Conservation (phyloP, 2,888 invertebrate genomes). For the Drosophila pullipes region DNA sequence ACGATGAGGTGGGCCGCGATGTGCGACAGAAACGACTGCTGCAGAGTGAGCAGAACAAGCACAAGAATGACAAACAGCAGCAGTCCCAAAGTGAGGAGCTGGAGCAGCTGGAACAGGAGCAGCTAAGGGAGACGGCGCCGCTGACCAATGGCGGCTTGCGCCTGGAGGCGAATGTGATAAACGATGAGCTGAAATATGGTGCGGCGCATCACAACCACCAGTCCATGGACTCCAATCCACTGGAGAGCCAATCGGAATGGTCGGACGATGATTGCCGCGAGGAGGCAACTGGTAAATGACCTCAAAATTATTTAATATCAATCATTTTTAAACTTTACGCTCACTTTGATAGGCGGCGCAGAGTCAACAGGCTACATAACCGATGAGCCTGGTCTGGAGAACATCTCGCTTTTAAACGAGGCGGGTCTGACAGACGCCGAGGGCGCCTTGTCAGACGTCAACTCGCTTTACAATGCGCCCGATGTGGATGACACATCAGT, state of each 20-base stretch:
- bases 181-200: slow-evolving; percentile 85
- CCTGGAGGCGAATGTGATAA: slow-evolving; percentile 85
- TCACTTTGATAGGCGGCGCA: slow-evolving; percentile 85
- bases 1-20: slow-evolving; percentile 84
- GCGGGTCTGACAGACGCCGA: slow-evolving; percentile 94
- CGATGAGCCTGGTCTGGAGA: slow-evolving; percentile 94
- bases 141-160: slow-evolving; percentile 59
- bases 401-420: slow-evolving; percentile 93
- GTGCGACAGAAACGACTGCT: slow-evolving; percentile 79
- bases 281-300: slow-evolving; percentile 87
- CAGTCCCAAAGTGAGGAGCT: slow-evolving; percentile 48
- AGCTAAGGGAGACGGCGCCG: slow-evolving; percentile 53
- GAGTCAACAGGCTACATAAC: slow-evolving; percentile 94
- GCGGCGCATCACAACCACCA: slow-evolving; percentile 85
- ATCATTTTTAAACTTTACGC: background rate
- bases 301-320: background rate
- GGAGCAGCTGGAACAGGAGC: slow-evolving; percentile 58
- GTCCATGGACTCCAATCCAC: slow-evolving; percentile 85
- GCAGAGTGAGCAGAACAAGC: slow-evolving; percentile 37
- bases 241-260: slow-evolving; percentile 94
- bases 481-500: slow-evolving; percentile 91
- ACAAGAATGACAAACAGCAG: slow-evolving; percentile 43
- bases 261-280: slow-evolving; percentile 89
- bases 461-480: slow-evolving; percentile 91
- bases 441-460: slow-evolving; percentile 94